Evolutionary conservation across 30 jellyfish, hydroid and myxozoan species (phyloP), one percentile per base, ranked within the genome.

Genomic region (Aurelia coerulea): DNA sequence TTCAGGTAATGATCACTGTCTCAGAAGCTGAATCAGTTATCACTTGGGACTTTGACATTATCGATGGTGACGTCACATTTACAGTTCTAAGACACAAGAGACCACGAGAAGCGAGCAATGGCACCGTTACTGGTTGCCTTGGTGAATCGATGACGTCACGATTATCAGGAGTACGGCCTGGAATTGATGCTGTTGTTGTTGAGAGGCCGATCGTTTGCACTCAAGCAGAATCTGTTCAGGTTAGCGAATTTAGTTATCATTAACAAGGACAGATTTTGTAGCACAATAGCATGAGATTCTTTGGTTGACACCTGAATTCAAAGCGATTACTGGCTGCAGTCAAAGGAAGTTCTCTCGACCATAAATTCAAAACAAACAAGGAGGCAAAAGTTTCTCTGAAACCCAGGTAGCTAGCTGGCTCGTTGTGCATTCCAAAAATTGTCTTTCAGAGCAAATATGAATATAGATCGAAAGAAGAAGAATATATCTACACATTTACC

Each of bases 21-120:
- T 37, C 92, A 6, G 99, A 95, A 71, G 97, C 99, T n/a, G 99
- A 95, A 65, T 84, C 96, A 7, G 99, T 96, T 2, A 91, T 96
- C 80, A 96, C 99, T 5, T 96, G 99, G 99, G 99, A 96, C 56
- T 96, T 91, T 88, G 99, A 96, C 83, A 95, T 96, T 93, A 87
- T 96, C 46, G 99, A 96, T 29, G 99, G 99, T 32, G 98, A 92
- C 70, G 90, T 96, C 58, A 65, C 59, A 15, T 96, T 96, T 77
- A 92, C 96, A 18, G 97, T 96, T 2, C 71, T 91, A 60, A 84
- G 99, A 50, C 99, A 95, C 83, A 95, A 95, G 75, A 91, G 99
- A 59, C 99, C 99, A 42, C 96, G 99, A 12, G 99, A 95, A 63
- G 94, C 89, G 17, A 77, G 84, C 71, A 69, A 64, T 66, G 92